These are phyloP conservation scores for Myiothlypis coronata DNA, from an alignment of 2,797 vertebrate genomes.

Conservation along the genomic window DNA sequence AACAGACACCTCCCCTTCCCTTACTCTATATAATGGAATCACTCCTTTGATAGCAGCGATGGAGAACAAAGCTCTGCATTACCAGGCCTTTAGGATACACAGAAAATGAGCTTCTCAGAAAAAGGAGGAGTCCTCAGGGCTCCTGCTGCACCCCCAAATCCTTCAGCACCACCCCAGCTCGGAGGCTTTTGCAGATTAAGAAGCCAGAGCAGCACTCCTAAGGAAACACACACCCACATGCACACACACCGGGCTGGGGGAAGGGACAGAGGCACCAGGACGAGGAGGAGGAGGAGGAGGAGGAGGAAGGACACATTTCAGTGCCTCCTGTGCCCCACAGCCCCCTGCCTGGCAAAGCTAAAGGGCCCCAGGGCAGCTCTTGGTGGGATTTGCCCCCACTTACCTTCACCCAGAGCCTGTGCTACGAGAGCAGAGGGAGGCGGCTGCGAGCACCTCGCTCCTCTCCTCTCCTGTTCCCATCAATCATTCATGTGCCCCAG, in stretches of 20 bases:
- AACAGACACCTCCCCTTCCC: not conserved
- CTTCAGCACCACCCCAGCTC: not conserved
- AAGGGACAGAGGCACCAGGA: not conserved
- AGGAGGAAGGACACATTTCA: not conserved
- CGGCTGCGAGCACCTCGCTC: not conserved
- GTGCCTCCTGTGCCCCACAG: not conserved
- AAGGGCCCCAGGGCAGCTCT: not conserved
- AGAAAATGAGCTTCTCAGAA: not conserved
- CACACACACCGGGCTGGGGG: conserved; percentile 21
- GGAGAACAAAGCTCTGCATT: not conserved
- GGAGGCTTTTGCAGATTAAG: conserved; percentile 39
- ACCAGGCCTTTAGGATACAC: not conserved
- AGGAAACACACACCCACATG: conserved; percentile 11
- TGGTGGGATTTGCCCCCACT: not conserved
- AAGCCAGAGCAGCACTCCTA: not conserved
- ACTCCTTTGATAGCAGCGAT: not conserved
- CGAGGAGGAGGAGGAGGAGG: not conserved
- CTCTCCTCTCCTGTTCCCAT: conserved; percentile 8
- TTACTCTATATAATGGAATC: fast-evolving
- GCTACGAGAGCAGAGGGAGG: not conserved
- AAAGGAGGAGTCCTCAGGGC: not conserved
- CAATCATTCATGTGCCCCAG: conserved; percentile 47
- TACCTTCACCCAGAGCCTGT: conserved; percentile 11
- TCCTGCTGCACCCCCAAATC: not conserved
- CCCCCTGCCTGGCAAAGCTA: not conserved